phyloP scores from a whole-genome alignment of 2,888 invertebrate genomes.

The Paralinhomoeus sp. region DNA sequence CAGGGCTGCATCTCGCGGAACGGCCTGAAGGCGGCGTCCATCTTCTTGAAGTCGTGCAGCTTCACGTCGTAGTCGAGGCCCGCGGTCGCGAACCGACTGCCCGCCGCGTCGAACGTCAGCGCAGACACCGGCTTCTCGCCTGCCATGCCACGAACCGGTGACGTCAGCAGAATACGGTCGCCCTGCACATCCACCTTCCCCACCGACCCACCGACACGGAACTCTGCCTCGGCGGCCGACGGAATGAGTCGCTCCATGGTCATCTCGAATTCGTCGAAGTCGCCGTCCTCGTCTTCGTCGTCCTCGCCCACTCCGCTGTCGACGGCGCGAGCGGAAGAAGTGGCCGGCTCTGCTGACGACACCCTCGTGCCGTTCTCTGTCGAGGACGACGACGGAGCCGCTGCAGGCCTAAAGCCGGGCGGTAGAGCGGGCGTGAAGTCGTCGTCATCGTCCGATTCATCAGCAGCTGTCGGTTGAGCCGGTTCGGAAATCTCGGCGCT shows the following conservation, averaged over 20 bases:
- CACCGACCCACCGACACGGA: too few relatives aligned
- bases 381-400: too few relatives aligned
- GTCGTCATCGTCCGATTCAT: slow-evolving; percentile 33
- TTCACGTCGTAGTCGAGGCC: slow-evolving; percentile 83
- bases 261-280: slow-evolving; percentile 15
- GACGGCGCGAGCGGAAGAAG: slow-evolving; percentile 10
- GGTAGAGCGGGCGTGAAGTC: slow-evolving; percentile 39
- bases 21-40: slow-evolving; percentile 72
- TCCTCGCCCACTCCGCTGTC: slow-evolving; percentile 19
- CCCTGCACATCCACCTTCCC: too few relatives aligned
- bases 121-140: slow-evolving; percentile 49
- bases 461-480: background rate
- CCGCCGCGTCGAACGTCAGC: slow-evolving; percentile 71
- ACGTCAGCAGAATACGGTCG: too few relatives aligned
- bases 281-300: slow-evolving; percentile 24
- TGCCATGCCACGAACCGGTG: too few relatives aligned
- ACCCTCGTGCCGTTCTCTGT: too few relatives aligned
- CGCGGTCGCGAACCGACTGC: slow-evolving; percentile 66
- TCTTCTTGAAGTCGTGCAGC: slow-evolving; percentile 96
- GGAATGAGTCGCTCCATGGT: slow-evolving; percentile 31
- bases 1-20: slow-evolving; percentile 29
- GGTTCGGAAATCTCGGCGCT: too few relatives aligned
- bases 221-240: slow-evolving; percentile 39
- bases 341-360: slow-evolving; percentile 26
- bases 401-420: too few relatives aligned